Evolutionary conservation across 2,797 vertebrate species (phyloP), one percentile per base, ranked within the genome.

Genomic region (Heterohyrax brucei): DNA sequence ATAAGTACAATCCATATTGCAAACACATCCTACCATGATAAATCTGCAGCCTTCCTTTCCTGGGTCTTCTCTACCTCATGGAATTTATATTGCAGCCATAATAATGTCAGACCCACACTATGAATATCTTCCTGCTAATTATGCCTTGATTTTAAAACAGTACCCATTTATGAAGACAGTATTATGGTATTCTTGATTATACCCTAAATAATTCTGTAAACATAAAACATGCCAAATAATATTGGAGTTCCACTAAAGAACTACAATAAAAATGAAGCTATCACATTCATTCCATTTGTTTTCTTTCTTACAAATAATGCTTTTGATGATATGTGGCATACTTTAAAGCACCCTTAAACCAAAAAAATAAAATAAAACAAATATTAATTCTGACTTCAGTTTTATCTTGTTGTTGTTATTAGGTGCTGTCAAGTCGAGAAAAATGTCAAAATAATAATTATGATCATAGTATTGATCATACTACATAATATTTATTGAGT

Each of bases 1-100:
- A 97, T 98, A 98, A 98, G 98, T 98, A 97, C 97, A 98, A 98
- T 97, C 97, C 98, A 98, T 98, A 98, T 98, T 98, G 98, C 96
- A 98, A 98, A 98, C 97, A 91, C 77, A 96, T 96, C 53, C n/a
- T 80, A 91, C 44, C 82, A 82, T 95, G 97, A 96, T 98, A 98
- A 98, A 98, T 98, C 97, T 98, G 44, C 62, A 93, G 91, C 86
- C 87, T 94, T 98, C 89, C 96, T 90, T 98, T 89, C 78, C 87
- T 91, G 94, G 88, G 93, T 98, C 92, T 97, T 96, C 93, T 97
- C 96, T 86, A 96, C 78, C 59, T 97, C n/a, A 0, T 85, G 72
- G 93, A 98, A 99, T 98, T 98, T 98, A 98, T 98, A 95, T 95
- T 93, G 66, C 92, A 91, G 13, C 93, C 96, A 93, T 96, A 98